These are phyloP conservation scores for Agriopis marginaria DNA, from an alignment of 2,888 invertebrate genomes.

Conservation along the genomic window DNA sequence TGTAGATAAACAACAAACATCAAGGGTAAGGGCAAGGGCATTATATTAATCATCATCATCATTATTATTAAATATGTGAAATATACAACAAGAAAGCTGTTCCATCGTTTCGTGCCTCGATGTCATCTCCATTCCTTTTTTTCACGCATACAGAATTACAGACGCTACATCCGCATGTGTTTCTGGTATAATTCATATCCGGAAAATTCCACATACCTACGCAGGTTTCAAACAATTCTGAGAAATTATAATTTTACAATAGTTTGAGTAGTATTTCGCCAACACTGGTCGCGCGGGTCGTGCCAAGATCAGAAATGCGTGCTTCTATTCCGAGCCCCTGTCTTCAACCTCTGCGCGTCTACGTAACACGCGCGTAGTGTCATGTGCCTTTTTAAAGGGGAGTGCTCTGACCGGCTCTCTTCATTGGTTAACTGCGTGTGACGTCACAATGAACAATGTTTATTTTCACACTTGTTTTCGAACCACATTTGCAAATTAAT, in stretches of 20 bases:
- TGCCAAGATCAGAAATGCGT: conserved; percentile 51
- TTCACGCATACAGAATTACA: background rate
- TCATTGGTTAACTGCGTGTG: conserved; percentile 68
- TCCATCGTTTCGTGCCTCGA: background rate
- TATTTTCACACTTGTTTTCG: conserved; percentile 71
- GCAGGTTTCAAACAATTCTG: conserved; percentile 47
- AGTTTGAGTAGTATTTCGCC: conserved; percentile 31
- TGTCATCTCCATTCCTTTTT: background rate
- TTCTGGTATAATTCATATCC: conserved; percentile 13
- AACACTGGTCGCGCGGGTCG: conserved; percentile 45
- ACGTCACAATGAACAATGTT: conserved; percentile 66
- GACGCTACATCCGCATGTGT: background rate
- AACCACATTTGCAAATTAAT: conserved; percentile 62
- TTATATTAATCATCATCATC: too few species aligned
- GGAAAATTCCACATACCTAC: conserved; percentile 37
- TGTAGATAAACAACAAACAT: background rate
- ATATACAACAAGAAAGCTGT: too few species aligned
- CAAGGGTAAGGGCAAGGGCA: too few species aligned
- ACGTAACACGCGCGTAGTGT: conserved; percentile 49
- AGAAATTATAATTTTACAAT: conserved; percentile 40
- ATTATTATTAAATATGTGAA: too few species aligned
- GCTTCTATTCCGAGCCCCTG: conserved; percentile 56
- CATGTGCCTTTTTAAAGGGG: conserved; percentile 69
- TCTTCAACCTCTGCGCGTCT: conserved; percentile 67
- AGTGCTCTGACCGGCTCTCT: conserved; percentile 64